Conservation (phyloP, 2,797 vertebrate genomes). For the Tolypeutes matacus region DNA sequence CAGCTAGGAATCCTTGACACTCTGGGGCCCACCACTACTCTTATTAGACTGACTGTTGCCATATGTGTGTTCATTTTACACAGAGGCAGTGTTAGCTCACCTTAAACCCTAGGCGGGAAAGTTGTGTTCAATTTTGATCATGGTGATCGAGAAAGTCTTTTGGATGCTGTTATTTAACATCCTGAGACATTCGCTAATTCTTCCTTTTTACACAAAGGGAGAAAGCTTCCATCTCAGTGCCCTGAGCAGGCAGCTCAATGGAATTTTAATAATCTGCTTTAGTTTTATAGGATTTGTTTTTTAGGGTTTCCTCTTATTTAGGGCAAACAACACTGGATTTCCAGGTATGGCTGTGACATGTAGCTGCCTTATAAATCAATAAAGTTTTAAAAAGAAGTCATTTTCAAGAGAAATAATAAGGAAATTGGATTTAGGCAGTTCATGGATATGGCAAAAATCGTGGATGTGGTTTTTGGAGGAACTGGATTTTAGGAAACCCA, state of each 20-base stretch:
- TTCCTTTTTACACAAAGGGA: not conserved
- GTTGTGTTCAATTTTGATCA: not conserved
- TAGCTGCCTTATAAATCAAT: not conserved
- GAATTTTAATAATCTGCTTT: not conserved
- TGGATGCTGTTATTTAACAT: not conserved
- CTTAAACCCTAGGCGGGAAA: not conserved
- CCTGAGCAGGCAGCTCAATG: not conserved
- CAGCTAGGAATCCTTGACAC: not conserved
- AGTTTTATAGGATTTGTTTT: not conserved
- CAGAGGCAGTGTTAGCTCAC: not conserved
- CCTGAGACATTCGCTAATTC: too few species aligned
- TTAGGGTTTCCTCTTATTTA: not conserved
- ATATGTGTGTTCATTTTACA: not conserved
- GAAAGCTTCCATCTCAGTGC: not conserved
- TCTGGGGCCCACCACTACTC: too few species aligned
- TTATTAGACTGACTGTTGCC: not conserved
- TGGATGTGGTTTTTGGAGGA: not conserved
- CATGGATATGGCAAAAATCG: not conserved
- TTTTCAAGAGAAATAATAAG: not conserved
- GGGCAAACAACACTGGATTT: not conserved
- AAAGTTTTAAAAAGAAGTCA: not conserved
- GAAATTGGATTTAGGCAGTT: not conserved
- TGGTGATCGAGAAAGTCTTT: not conserved
- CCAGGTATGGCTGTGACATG: not conserved
- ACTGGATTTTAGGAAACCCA: not conserved